A percentile compares a stretch with the other conserved stretches of the same genome.
Evolutionary conservation across 2,113 vertebrate genomes (phyloP).

Genomic region (Oostethus manadensis): DNA sequence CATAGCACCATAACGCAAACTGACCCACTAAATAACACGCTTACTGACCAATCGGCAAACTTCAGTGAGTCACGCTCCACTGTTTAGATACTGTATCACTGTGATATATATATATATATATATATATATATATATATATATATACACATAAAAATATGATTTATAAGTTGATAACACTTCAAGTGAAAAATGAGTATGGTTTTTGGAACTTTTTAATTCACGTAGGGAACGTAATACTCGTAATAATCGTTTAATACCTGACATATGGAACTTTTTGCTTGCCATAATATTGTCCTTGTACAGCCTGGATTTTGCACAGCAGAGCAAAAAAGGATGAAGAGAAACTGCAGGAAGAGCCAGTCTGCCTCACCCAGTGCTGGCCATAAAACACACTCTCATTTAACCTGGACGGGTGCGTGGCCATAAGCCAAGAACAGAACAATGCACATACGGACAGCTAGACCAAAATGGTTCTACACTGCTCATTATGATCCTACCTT

Average conservation of each 20-base stretch:
- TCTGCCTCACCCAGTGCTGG: slow-evolving; percentile 1
- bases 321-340: slow-evolving; percentile 13
- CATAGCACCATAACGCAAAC: background rate
- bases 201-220: slow-evolving; percentile 4
- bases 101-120: too few species aligned
- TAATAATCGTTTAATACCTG: slow-evolving; percentile 5
- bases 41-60: too few species aligned
- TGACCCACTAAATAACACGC: background rate
- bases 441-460: slow-evolving; percentile 1
- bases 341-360: slow-evolving; percentile 20
- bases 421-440: slow-evolving; percentile 10
- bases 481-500: background rate
- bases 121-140: too few species aligned
- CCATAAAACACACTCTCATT: slow-evolving; percentile 13
- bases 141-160: slow-evolving; percentile 3
- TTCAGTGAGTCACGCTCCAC: background rate
- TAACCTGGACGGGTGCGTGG: slow-evolving; percentile 15
- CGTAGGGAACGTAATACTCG: background rate
- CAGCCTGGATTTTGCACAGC: slow-evolving; percentile 10
- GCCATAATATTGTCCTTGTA: slow-evolving; percentile 4
- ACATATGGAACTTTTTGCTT: slow-evolving; percentile 5
- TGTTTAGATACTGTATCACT: background rate
- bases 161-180: background rate
- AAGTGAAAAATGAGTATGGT: background rate
- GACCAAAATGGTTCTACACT: background rate